A percentile compares a stretch with the other conserved stretches of the same genome.
phyloP scores from a whole-genome alignment of 2,888 invertebrate genomes.

The Epirrita christyi region DNA sequence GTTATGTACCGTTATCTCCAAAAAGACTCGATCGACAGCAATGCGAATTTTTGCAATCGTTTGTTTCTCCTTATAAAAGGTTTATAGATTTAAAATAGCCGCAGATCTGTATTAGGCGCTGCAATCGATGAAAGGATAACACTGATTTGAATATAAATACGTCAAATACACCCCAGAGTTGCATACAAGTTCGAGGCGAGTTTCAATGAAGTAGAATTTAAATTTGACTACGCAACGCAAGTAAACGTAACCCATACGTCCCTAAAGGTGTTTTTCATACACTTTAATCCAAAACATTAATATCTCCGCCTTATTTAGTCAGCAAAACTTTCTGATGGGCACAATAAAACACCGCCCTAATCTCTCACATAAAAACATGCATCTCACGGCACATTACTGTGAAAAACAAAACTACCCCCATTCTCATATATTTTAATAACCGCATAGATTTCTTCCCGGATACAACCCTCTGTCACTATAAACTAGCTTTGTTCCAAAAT shows the following conservation, averaged over 20 bases:
- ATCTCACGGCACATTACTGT: constrained; percentile 35
- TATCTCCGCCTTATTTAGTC: constrained; percentile 22
- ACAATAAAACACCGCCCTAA: constrained; percentile 25
- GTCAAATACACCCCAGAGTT: no score
- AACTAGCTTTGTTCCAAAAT: constrained; percentile 3
- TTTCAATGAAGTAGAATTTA: no score
- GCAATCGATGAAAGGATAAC: no score
- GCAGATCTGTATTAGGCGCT: no score
- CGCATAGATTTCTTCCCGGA: constrained; percentile 29
- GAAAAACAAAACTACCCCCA: constrained; percentile 39
- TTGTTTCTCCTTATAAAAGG: no score
- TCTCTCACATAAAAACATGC: constrained; percentile 31
- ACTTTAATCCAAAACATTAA: constrained; percentile 23
- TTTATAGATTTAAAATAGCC: no score
- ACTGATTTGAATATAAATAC: no score
- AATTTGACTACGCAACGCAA: not conserved
- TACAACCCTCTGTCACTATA: constrained; percentile 6
- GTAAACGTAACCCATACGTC: not conserved
- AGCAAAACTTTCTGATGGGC: constrained; percentile 26
- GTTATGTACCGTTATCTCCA: no score
- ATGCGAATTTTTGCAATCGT: no score
- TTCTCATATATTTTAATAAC: constrained; percentile 34
- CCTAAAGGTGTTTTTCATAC: constrained; percentile 1
- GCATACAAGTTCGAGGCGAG: no score
- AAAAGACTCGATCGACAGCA: no score